Evolutionary conservation across 2,113 vertebrate species (phyloP), one percentile per base, ranked within the genome.

Genomic region (Tetrax tetrax): DNA sequence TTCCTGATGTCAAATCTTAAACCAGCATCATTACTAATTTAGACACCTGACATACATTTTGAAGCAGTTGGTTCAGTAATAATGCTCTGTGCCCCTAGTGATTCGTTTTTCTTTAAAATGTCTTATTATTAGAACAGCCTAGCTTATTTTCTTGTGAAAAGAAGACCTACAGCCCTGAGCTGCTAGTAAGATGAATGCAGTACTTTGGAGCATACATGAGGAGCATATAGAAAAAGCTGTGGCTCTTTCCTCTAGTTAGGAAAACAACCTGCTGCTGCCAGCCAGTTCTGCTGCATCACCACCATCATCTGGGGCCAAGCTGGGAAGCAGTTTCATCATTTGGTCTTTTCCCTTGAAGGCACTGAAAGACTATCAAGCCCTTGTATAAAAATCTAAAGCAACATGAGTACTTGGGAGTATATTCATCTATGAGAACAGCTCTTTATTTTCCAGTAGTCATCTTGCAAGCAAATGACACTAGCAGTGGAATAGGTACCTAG

Each of bases 201-300:
- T 59, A 23, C n/a, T 64, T 83, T 5, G 23, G 12, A 61, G 59
- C 0, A 0, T 63, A 65, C 1, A 0, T 70, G 60, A 87, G 37
- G 28, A 78, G 22, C 6, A 4, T 31, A 24, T 6, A 66, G 48
- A 63, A 88, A 75, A 68, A 93, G 27, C 75, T 65, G 2, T 28
- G 7, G 15, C 63, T 78, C 69, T 71, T 16, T 81, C 56, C 14
- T 76, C 48, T 47, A 13, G 14, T 61, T 37, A 45, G 41, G 50
- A 45, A 43, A 77, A 56, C 22, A 70, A 31, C 57, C 54, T 81
- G 64, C 87, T 10, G 8, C 80, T 87, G 95, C 59, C 72, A 92
- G 37, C 37, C 72, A 59, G 41, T 61, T 77, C 69, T 93, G 83
- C 89, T 87, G 84, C 48, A 23, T 89, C 87, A 89, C 56, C 72